Evolutionary conservation across 2,113 vertebrate species (phyloP), one percentile per base, ranked within the genome.

Genomic region (Aldabrachelys gigantea): DNA sequence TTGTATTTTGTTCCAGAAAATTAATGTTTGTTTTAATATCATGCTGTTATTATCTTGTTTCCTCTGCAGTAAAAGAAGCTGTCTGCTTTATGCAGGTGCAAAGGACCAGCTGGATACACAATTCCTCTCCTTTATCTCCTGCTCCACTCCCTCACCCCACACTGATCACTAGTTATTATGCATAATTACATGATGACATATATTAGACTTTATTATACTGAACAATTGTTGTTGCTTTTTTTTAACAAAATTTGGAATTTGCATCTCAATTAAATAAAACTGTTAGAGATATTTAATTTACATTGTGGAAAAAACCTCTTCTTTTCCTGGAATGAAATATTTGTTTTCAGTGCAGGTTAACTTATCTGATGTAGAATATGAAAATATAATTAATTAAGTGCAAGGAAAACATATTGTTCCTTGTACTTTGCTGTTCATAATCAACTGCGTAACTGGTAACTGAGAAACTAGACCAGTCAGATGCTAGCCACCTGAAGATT

Each of bases 41-140:
- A 89, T 93, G 88, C 94, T 97, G 95, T 97, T 96, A 98, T 98
- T 98, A 98, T 95, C 96, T 97, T 98, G 97, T 98, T 98, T 98
- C 93, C 95, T 97, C 95, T 84, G 96, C 97, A 97, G 82, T 93
- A 80, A 97, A 97, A 97, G 95, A 76, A 97, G 93, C 92, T 96
- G 95, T 93, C 97, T 98, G 95, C 90, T 97, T 98, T 97, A 95
- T 97, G 98, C 98, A 98, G 98, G 98, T 98, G 97, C 98, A 93
- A 92, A 91, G 47, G 92, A 96, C 94, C 97, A 96, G 96, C 90
- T 98, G 97, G 97, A 97, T 92, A 97, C 59, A 96, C 87, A 96
- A 93, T 95, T 92, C 88, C 72, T 72, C 75, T 29, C 6, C 44
- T 13, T 90, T 89, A 91, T 92, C 87, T 84, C 90, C 84, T 57